Conservation (phyloP, 2,113 vertebrate genomes). For the Phrynosoma platyrhinos region DNA sequence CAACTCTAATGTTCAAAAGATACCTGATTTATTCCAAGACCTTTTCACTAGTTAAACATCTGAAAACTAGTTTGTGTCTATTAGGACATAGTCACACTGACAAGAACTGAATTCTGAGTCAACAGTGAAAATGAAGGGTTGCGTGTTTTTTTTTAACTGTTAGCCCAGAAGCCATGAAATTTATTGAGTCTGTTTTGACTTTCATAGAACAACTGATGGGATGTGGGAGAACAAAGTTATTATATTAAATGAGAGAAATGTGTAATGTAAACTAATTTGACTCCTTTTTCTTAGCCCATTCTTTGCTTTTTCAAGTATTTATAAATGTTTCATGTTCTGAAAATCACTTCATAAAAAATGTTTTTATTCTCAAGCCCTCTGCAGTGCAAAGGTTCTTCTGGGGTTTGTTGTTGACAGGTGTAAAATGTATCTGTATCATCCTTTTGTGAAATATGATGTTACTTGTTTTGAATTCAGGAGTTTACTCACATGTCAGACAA, state of each 20-base stretch:
- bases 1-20: neutral
- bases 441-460: constrained; percentile 42
- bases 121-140: neutral
- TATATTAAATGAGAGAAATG: neutral
- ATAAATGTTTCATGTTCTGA: neutral
- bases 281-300: neutral
- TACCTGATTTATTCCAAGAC: neutral
- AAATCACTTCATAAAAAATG: constrained; percentile 25
- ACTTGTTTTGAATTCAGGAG: constrained; percentile 53
- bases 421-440: neutral
- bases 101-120: neutral
- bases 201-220: neutral
- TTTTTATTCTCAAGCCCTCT: constrained; percentile 11
- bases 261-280: neutral
- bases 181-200: neutral
- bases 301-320: constrained; percentile 32
- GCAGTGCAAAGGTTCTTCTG: constrained; percentile 9
- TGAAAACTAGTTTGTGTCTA: neutral
- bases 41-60: neutral
- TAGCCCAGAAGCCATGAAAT: neutral
- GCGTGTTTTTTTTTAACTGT: neutral
- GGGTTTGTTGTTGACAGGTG: constrained; percentile 28
- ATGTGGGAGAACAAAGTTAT: neutral
- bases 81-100: neutral
- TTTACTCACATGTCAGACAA: constrained; percentile 46